These are phyloP conservation scores for Glyphotaelius pellucidus DNA, from an alignment of 2,888 invertebrate genomes.

Conservation along the genomic window DNA sequence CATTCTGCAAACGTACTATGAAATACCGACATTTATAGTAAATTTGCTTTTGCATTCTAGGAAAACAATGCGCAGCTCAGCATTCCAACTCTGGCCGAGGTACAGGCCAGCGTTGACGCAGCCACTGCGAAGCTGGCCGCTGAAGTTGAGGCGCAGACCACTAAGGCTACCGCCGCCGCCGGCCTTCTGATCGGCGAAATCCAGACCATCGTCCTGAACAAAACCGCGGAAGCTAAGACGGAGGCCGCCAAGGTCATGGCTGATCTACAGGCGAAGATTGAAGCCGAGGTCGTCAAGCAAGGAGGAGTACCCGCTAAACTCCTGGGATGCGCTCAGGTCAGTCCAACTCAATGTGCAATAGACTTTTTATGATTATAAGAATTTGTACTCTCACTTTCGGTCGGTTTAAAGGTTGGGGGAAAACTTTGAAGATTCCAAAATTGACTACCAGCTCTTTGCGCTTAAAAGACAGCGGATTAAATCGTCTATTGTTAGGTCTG, in stretches of 20 bases:
- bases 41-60: neutral
- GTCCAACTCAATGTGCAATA: too few species aligned
- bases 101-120: neutral
- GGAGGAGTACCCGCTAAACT: neutral
- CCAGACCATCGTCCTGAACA: neutral
- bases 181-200: neutral
- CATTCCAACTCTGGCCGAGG: slow-evolving; percentile 9
- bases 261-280: neutral
- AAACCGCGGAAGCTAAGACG: neutral
- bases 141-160: neutral
- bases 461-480: too few species aligned
- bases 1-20: neutral
- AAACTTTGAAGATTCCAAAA: neutral
- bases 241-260: neutral
- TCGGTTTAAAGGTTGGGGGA: neutral
- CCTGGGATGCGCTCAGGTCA: neutral
- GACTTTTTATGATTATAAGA: too few species aligned
- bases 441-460: neutral
- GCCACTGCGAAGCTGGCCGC: neutral
- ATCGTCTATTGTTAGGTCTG: neutral
- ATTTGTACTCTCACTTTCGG: neutral
- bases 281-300: neutral
- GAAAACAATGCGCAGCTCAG: slow-evolving; percentile 4
- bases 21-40: neutral
- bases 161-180: neutral